Conservation (phyloP, 2,888 invertebrate species). For the Rutpela maculata region DNA sequence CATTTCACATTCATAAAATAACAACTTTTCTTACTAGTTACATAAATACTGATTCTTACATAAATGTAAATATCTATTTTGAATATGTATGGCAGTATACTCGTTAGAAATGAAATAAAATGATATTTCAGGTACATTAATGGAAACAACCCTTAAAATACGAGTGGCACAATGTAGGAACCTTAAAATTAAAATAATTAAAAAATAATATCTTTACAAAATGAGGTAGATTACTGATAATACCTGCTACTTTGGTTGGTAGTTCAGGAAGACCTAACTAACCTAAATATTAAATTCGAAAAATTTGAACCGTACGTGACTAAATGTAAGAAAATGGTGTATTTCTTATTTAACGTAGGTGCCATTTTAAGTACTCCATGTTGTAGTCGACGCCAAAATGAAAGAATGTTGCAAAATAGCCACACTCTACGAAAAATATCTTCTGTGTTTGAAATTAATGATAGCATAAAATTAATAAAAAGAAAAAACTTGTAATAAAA, state of each 20-base stretch:
- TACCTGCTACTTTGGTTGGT: constrained; percentile 49
- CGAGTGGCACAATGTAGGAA: constrained; percentile 66
- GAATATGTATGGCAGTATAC: constrained; percentile 17
- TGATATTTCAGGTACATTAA: constrained; percentile 64
- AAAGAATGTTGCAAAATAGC: constrained; percentile 57
- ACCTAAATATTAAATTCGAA: constrained; percentile 48
- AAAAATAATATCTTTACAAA: constrained; percentile 63
- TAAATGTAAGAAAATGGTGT: constrained; percentile 56
- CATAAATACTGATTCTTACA: no score
- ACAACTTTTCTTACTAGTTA: no score
- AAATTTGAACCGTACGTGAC: constrained; percentile 47
- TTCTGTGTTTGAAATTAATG: constrained; percentile 49
- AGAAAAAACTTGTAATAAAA: constrained; percentile 63
- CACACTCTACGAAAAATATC: constrained; percentile 65
- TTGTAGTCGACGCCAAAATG: constrained; percentile 68
- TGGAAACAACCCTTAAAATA: constrained; percentile 56
- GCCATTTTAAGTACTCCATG: constrained; percentile 64
- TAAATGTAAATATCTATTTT: no score
- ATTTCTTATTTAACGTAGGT: constrained; percentile 67
- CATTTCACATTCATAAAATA: no score
- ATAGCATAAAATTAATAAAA: constrained; percentile 59
- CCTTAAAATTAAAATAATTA: constrained; percentile 57
- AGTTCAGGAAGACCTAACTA: constrained; percentile 49
- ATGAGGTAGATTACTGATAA: constrained; percentile 62
- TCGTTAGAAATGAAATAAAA: constrained; percentile 43